These are phyloP conservation scores for Pseudorectes ferrugineus DNA, from an alignment of 2,113 vertebrate species.

Conservation along the genomic window DNA sequence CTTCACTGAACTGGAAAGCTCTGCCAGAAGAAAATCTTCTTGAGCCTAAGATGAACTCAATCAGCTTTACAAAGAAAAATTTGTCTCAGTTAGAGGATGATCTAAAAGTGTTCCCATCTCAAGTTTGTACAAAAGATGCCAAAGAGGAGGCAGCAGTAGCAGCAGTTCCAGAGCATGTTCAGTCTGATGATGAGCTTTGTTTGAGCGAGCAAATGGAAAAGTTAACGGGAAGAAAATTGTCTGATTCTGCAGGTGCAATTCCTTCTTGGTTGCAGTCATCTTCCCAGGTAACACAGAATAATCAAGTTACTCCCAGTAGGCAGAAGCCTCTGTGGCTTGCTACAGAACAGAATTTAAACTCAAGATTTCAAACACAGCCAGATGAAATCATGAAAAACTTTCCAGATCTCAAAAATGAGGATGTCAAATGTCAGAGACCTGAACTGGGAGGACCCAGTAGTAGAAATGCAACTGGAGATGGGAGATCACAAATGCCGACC, in stretches of 20 bases:
- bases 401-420: conserved; percentile 43
- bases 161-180: neutral
- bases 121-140: neutral
- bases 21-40: neutral
- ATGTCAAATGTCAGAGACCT: conserved; percentile 51
- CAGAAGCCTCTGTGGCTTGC: conserved; percentile 78
- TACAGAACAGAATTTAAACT: conserved; percentile 55
- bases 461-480: neutral
- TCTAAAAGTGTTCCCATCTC: neutral
- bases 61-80: neutral
- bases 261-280: conserved; percentile 83
- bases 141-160: conserved; percentile 30
- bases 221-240: conserved; percentile 58
- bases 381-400: neutral
- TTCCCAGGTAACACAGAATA: conserved; percentile 37
- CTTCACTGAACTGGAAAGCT: neutral
- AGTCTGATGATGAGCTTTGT: conserved; percentile 54
- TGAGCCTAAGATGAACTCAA: neutral
- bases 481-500: neutral
- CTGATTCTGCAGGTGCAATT: conserved; percentile 62
- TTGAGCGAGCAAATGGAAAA: conserved; percentile 71
- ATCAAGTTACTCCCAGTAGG: conserved; percentile 31
- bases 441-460: conserved; percentile 16
- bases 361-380: neutral
- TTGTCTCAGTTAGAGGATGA: neutral